These are phyloP conservation scores for Podarcis cretensis DNA, from an alignment of 2,113 vertebrate species.

Conservation along the genomic window DNA sequence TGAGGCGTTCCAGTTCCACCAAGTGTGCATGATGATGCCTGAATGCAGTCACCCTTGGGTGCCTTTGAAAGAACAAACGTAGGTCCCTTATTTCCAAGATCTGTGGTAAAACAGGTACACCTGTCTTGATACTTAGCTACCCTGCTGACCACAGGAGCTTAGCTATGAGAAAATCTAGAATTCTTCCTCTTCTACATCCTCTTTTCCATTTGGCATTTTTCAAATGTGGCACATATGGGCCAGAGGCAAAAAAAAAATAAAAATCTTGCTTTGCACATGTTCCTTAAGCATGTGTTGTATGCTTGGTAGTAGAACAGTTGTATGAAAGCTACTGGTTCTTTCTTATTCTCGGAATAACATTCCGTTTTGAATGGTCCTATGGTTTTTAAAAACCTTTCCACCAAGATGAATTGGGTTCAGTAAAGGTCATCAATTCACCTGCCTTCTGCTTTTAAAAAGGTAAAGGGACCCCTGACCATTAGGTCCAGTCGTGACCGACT, in stretches of 20 bases:
- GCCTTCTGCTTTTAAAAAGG: neutral
- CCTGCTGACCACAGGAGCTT: neutral
- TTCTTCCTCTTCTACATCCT: neutral
- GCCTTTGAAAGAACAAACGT: too few species aligned
- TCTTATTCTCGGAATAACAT: neutral
- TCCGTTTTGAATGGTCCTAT: neutral
- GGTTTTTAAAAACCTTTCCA: neutral
- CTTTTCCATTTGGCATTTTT: neutral
- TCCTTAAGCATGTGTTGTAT: neutral
- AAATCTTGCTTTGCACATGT: slow-evolving; percentile 8
- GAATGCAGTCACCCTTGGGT: too few species aligned
- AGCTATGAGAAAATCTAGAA: neutral
- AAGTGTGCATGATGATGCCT: too few species aligned
- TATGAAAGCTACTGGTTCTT: neutral
- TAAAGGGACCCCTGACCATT: too few species aligned
- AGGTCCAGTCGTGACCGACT: too few species aligned
- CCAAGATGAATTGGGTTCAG: neutral
- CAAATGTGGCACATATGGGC: neutral
- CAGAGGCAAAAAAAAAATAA: neutral
- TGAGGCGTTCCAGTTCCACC: too few species aligned
- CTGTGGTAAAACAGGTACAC: too few species aligned
- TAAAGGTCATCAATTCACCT: neutral
- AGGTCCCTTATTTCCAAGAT: too few species aligned
- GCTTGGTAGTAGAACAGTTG: neutral
- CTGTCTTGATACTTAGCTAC: neutral